These are phyloP conservation scores for Drymodes brunneopygia DNA, from an alignment of 2,113 vertebrate genomes.

Conservation along the genomic window DNA sequence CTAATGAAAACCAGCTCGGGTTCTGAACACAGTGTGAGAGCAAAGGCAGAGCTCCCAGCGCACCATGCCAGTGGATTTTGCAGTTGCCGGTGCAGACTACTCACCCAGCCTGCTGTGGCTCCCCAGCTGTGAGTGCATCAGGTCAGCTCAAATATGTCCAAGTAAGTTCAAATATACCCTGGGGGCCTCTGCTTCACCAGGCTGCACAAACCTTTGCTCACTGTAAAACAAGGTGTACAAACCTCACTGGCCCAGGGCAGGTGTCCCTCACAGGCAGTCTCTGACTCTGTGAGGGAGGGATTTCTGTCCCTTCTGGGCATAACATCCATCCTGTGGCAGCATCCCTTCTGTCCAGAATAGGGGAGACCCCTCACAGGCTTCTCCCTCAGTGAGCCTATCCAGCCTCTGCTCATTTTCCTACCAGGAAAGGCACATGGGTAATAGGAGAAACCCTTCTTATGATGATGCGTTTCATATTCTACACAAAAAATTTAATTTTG, in stretches of 20 bases:
- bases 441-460: background rate
- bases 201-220: background rate
- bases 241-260: rapidly evolving
- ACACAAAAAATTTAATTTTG: background rate
- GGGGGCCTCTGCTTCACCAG: no score
- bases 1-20: background rate
- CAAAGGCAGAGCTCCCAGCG: background rate
- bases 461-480: background rate
- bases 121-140: background rate
- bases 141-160: no score
- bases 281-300: background rate
- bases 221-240: background rate
- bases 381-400: rapidly evolving
- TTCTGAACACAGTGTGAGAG: background rate
- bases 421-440: background rate
- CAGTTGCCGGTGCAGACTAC: background rate
- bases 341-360: background rate
- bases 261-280: rapidly evolving
- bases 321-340: background rate
- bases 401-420: background rate
- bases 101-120: background rate
- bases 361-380: background rate
- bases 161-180: no score
- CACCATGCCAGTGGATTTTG: background rate
- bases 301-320: rapidly evolving